Base-by-base conservation (phyloP, 2,797 vertebrate genomes). In the Chaunax sp. region DNA sequence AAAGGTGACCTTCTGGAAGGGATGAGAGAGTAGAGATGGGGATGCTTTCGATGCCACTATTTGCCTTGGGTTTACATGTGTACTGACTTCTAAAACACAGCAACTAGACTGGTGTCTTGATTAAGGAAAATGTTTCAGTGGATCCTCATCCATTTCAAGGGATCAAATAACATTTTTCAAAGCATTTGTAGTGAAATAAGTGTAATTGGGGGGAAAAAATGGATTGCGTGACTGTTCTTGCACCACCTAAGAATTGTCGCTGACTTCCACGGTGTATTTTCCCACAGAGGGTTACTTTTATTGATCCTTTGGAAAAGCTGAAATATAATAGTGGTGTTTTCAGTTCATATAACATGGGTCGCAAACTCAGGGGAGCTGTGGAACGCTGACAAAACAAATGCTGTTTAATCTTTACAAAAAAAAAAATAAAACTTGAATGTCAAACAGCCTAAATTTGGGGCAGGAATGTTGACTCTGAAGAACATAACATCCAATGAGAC, bases 1-100 rank as follows among this genome's bases (percentile, higher is more conserved):
- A 92, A 89, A 91, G 89, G 81, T 90, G 90, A 90, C 88, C 89
- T 87, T 90, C 85, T 87, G 74, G 54, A 69, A 62, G 74, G 74
- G 77, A 78, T 73, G 62, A 63, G 64, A 22, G 28, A 69, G 60
- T 58, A 46, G 19, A 61, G 49, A 72, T 16, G 40, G 60, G 73
- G 66, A 78, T 55, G 56, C 58, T 46, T 38, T 66, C 78, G 69
- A 83, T 77, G 64, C 68, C 69, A 68, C 38, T 18, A 2, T 78
- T 71, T 52, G 64, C 38, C 49, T 58, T 52, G 22, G 9, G 47
- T 70, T 77, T 65, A 35, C 61, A 69, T 3, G 25, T 60, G 49
- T n/a, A 30, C 28, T 23, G 43, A 69, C 52, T 44, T 59, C 14
- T 47, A 28, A 38, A 47, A 59, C 10, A 35, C 2, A 57, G 30